These are phyloP conservation scores for Flexamia atlantica DNA, from an alignment of 2,888 invertebrate genomes.

Conservation along the genomic window DNA sequence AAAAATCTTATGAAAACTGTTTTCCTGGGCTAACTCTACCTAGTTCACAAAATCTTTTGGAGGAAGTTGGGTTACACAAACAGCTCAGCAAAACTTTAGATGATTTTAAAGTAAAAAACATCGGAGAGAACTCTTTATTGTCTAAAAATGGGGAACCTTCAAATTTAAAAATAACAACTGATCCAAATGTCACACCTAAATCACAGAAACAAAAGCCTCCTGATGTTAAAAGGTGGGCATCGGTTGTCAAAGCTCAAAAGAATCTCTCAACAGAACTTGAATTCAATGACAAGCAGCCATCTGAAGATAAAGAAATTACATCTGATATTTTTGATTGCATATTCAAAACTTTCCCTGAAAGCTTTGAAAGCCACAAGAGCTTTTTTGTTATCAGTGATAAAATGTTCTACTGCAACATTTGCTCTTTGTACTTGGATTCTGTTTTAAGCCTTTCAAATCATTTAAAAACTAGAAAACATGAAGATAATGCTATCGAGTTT, in stretches of 20 bases:
- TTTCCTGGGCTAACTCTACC: neutral
- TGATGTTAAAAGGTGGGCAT: conserved; percentile 42
- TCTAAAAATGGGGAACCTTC: neutral
- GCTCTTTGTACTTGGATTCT: conserved; percentile 21
- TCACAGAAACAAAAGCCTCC: conserved; percentile 16
- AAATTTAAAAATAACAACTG: neutral
- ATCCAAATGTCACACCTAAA: conserved; percentile 17
- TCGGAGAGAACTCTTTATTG: neutral
- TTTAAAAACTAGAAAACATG: conserved; percentile 46
- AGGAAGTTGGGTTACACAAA: conserved; percentile 3
- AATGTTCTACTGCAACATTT: conserved; percentile 42
- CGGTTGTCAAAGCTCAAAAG: conserved; percentile 40
- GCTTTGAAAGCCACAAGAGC: conserved; percentile 39
- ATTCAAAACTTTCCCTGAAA: conserved; percentile 16
- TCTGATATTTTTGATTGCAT: conserved; percentile 10
- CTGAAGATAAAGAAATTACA: neutral
- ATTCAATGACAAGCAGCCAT: neutral
- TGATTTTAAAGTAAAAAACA: neutral
- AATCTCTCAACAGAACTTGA: conserved; percentile 15
- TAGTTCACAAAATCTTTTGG: neutral
- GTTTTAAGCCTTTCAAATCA: conserved; percentile 36
- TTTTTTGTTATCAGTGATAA: conserved; percentile 19
- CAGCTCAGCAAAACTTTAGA: conserved; percentile 9
- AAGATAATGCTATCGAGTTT: conserved; percentile 15
- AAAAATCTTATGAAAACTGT: conserved; percentile 6